phyloP scores from a whole-genome alignment of 2,113 vertebrate species.

The Sylvilagus bachmani region DNA sequence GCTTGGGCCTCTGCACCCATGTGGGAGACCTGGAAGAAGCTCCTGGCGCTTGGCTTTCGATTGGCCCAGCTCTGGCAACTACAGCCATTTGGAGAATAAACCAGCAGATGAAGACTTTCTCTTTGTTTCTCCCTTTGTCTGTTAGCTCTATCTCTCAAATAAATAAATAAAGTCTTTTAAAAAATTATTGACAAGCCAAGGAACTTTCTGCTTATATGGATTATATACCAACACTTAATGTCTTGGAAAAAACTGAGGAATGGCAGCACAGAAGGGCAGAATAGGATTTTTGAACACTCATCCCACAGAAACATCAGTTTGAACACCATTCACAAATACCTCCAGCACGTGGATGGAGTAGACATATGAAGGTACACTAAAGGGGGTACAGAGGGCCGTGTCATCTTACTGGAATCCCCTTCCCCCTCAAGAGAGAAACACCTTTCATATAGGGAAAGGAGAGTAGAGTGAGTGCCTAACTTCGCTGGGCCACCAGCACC shows the following conservation, averaged over 20 bases:
- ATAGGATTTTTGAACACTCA: neutral
- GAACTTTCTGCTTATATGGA: slow-evolving; percentile 31
- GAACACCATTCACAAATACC: neutral
- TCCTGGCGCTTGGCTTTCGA: too few relatives aligned
- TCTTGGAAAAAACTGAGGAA: slow-evolving; percentile 32
- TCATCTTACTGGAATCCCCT: neutral
- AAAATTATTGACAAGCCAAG: neutral
- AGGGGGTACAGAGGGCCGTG: neutral
- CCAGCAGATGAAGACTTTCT: too few relatives aligned
- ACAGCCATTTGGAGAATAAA: too few relatives aligned
- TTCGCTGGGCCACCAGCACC: neutral
- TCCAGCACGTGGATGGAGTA: neutral
- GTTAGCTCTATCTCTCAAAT: too few relatives aligned
- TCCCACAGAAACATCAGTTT: neutral
- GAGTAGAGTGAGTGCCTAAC: neutral
- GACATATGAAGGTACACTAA: neutral
- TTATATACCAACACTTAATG: neutral
- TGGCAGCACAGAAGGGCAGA: neutral
- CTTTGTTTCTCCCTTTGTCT: too few relatives aligned
- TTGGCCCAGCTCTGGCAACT: too few relatives aligned
- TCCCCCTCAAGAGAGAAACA: neutral
- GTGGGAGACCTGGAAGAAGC: too few relatives aligned
- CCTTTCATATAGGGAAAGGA: neutral
- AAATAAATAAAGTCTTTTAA: too few relatives aligned
- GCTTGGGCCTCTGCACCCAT: too few relatives aligned